Percentiles rank a stretch among this genome's conserved stretches.
Conservation (phyloP, 2,113 vertebrate genomes). For the Haemorhous mexicanus region DNA sequence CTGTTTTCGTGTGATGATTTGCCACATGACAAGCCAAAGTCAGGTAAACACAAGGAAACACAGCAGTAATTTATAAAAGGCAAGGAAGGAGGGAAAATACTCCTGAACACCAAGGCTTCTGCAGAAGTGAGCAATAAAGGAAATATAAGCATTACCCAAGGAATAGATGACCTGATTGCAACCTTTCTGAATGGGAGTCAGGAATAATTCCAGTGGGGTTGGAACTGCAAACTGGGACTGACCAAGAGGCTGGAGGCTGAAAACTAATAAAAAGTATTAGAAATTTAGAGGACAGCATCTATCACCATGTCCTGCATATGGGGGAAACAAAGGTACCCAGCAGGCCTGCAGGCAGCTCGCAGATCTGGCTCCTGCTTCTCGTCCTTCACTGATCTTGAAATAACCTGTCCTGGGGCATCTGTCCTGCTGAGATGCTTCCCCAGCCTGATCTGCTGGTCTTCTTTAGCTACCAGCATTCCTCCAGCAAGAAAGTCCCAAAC, state of each 20-base stretch:
- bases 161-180: accelerated
- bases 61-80: neutral
- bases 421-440: neutral
- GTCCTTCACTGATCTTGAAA: neutral
- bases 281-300: neutral
- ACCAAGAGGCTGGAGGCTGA: neutral
- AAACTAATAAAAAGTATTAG: neutral
- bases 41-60: neutral
- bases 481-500: neutral
- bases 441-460: neutral
- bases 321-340: neutral
- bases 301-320: accelerated
- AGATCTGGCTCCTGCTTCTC: neutral
- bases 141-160: neutral
- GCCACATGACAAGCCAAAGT: neutral
- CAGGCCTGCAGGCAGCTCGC: neutral
- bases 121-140: neutral
- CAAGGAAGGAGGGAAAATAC: neutral
- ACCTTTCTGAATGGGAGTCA: neutral
- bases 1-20: neutral
- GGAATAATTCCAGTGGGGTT: neutral
- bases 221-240: neutral
- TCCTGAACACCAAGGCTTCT: neutral
- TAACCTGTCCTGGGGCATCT: accelerated
- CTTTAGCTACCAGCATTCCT: neutral